Conservation (phyloP, 1,140 invertebrate genomes). For the Cyrtorhinus lividipennis region DNA sequence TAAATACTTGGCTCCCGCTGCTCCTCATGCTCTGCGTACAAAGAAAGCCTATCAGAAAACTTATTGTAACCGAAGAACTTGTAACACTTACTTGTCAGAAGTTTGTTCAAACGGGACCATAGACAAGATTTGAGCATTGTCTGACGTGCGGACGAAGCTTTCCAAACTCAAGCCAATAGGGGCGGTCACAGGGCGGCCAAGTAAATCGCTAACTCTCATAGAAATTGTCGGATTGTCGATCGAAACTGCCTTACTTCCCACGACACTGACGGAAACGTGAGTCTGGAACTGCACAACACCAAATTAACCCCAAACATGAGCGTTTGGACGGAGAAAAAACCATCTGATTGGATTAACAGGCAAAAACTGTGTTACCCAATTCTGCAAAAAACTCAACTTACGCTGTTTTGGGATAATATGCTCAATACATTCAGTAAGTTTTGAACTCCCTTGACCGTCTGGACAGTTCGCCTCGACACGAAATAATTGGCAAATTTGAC, state of each 20-base stretch:
- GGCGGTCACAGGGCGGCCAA: conserved; percentile 53
- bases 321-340: no score
- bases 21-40: no score
- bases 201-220: conserved; percentile 65
- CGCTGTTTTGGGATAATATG: conserved; percentile 48
- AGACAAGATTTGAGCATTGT: conserved; percentile 60
- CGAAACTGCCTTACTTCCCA: conserved; percentile 54
- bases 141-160: conserved; percentile 52
- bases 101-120: conserved; percentile 41
- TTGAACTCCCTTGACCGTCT: conserved; percentile 64
- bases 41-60: no score
- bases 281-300: conserved; percentile 36
- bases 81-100: conserved; percentile 43
- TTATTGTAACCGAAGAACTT: no score
- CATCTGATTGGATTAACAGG: neutral
- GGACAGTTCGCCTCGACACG: conserved; percentile 75
- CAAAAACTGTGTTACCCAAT: neutral
- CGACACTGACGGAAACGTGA: conserved; percentile 64
- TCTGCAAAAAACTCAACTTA: conserved; percentile 24
- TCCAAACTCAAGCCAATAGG: conserved; percentile 54
- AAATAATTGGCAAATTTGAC: conserved; percentile 87
- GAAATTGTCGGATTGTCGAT: conserved; percentile 51
- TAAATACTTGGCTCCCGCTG: no score
- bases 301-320: conserved; percentile 1
- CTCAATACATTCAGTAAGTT: conserved; percentile 65